Evolutionary conservation across 1,140 invertebrate species (phyloP), one percentile per base, ranked within the genome.

Genomic region (Drosophila mayri): DNA sequence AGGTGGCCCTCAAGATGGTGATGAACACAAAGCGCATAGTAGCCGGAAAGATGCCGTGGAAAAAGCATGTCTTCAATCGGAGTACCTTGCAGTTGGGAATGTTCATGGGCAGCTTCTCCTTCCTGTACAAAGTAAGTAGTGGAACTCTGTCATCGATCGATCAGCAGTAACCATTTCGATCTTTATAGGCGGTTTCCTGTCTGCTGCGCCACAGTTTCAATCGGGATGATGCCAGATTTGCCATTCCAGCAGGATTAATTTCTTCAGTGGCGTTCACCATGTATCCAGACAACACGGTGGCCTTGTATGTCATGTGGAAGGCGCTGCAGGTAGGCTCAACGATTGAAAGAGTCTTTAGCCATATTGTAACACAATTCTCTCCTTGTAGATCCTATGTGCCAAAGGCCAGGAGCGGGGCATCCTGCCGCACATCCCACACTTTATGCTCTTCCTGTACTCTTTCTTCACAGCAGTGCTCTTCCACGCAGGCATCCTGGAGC

Each of bases 391-490:
- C 28, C 84, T 95, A 7, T 95, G 95, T 92, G 94, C 94, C 70
- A 93, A 94, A 35, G 95, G 94, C 8, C 93, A 94, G 16, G 93
- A 95, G 20, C 94, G 92, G 30, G 93, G 94, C 59, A 92, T 93
- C 59, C 71, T 96, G 47, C 95, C 95, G 50, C 93, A 94, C 74
- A 81, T 96, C 20, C 95, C 95, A 32, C 94, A 95, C 63, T 95
- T 95, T 62, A 94, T 93, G 61, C 93, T 95, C 22, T 93, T 97
- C 47, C 93, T 97, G n/a, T 97, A 97, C 91, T 95, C 96, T 58
- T 93, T 96, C 76, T 96, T 96, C 70, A 97, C 96, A 10, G 96
- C 96, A 25, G 92, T 97, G 77, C 93, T 97, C 16, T 97, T 98
- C 86, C 97, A 97, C 93, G 95, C 95, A 41, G 97, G 96, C 73